Conservation (phyloP, 2,888 invertebrate species). For the Oeneis ivallda region DNA sequence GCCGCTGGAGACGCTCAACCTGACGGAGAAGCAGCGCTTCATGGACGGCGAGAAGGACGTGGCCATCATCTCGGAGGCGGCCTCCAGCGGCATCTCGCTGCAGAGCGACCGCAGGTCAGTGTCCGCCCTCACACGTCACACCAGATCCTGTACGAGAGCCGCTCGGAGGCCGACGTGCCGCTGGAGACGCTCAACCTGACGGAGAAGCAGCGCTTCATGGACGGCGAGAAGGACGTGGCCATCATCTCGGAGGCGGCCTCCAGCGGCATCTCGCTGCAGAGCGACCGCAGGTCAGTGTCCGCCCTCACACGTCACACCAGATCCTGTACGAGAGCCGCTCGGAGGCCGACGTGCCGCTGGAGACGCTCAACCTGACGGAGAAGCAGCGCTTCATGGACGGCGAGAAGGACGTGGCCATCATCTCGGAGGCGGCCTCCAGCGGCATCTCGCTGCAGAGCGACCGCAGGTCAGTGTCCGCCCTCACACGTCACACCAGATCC, state of each 20-base stretch:
- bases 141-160: slow-evolving; percentile 95
- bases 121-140: too few relatives aligned
- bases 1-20: slow-evolving; percentile 97
- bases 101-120: slow-evolving; percentile 92
- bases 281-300: slow-evolving; percentile 86
- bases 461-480: slow-evolving; percentile 71
- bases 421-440: slow-evolving; percentile 99
- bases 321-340: slow-evolving; percentile 97
- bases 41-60: slow-evolving; percentile 99
- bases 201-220: slow-evolving; percentile 96
- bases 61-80: slow-evolving; percentile 99
- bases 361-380: slow-evolving; percentile 97
- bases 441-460: slow-evolving; percentile 99
- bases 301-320: too few relatives aligned
- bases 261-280: slow-evolving; percentile 97
- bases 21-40: slow-evolving; percentile 94
- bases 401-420: slow-evolving; percentile 98
- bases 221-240: slow-evolving; percentile 98
- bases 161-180: slow-evolving; percentile 97
- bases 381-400: slow-evolving; percentile 98
- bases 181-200: slow-evolving; percentile 98
- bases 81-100: slow-evolving; percentile 97
- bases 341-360: slow-evolving; percentile 96
- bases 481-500: too few relatives aligned
- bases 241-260: slow-evolving; percentile 99